Base-by-base conservation (phyloP, 2,888 invertebrate genomes). In the Trissolcus japonicus region DNA sequence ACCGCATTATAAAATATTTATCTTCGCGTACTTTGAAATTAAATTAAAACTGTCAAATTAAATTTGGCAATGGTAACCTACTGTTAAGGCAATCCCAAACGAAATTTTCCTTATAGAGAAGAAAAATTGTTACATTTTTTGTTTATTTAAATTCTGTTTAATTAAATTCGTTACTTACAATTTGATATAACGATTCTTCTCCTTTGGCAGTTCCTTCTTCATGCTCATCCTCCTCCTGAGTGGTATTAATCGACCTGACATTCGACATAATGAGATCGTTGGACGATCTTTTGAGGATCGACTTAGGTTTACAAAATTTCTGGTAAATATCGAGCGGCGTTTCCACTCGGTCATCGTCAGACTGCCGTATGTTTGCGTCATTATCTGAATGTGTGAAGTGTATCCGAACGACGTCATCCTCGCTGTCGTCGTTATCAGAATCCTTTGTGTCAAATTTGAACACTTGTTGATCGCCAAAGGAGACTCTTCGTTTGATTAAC, bases 321-420 rank as follows among this genome's bases (percentile, higher is more conserved):
- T 80, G 82, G 71, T 87, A 86, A 77, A 88, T 83, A 73, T 88
- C 88, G 48, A 69, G 59, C 7, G 88, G 88, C 16, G 82, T 84
- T 41, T 79, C 66, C 29, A 88, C 83, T 2, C 46, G n/a, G n/a
- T 67, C 69, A 11, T 68, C 63, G 9, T 46, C 60, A 14, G 29
- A 48, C 14, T 79, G 78, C 14, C 13, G 11, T 54, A 74, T 48
- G 9, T 63, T 35, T 0, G 80, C 53, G 61, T 80, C 59, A 43
- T 62, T 61, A 4, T 80, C 69, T 2, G 86, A 86, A 80, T 87
- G 87, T 51, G 73, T 79, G 60, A 88, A 86, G 69, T 86, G 67
- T 63, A 88, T 87, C 68, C 77, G 80, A 59, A 85, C 72, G n/a
- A 81, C 65, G 46, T 84, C 82, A 46, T 84, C 81, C 13, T 81